Evolutionary conservation across 2,888 invertebrate species (phyloP), one percentile per base, ranked within the genome.

Genomic region (Lasioglossum marginatum): DNA sequence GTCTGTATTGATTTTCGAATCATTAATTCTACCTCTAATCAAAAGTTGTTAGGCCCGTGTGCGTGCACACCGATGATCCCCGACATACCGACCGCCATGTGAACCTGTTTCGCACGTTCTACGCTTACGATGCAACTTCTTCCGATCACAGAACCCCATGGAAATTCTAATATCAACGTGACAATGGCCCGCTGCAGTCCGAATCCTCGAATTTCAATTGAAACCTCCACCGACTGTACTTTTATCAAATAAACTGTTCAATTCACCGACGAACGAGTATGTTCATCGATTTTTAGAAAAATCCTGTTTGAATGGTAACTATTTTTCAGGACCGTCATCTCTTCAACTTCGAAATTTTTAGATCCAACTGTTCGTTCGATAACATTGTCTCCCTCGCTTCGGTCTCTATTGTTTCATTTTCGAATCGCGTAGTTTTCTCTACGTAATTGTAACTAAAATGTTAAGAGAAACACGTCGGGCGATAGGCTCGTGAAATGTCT

Each of bases 1-100:
- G 70, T 79, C 88, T 92, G 94, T 95, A 95, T 95, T 95, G 95
- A 95, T 95, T 95, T 95, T 95, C 93, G 93, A 94, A 95, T 95
- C 94, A 95, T 95, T 95, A 95, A 95, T 95, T 95, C 93, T 92
- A 93, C 94, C 94, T 93, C 94, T 95, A 95, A 95, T 95, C 95
- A 95, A 93, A 94, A 92, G 88, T 91, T 91, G 90, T 52, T 79
- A 57, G 76, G 72, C 23, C 31, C 23, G 72, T 78, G 68, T 75
- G 68, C 48, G 75, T 82, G 71, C 66, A 76, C 27, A 73, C 34
- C n/a, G 34, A 70, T n/a, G 76, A 43, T 43, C 19, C 19, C 31
- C 12, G 40, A 10, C 52, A 10, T 5, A 4, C 40, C 43, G 19
- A 19, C 19, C 14, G 23, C 34, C 23, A 16, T 23, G 31, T 23